Base-by-base conservation (phyloP, 2,888 invertebrate genomes). In the Ectemnius continuus region DNA sequence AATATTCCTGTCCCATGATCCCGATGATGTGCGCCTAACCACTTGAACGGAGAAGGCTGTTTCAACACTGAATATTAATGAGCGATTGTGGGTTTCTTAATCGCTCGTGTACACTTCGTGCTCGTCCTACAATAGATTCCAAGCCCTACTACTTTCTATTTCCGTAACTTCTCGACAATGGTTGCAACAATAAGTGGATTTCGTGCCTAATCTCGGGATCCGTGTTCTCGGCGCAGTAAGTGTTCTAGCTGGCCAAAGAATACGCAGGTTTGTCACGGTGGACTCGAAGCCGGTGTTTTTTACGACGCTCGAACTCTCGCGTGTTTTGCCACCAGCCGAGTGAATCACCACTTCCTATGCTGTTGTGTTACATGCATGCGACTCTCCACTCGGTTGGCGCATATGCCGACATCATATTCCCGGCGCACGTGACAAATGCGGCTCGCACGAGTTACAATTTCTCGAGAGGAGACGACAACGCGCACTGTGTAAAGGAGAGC, bases 331-430 rank as follows among this genome's bases (percentile, higher is more conserved):
- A 16, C 52, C 52, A 3, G 16, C 47, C 47, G n/a, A 11, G 62
- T 80, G 81, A 82, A 73, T 82, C 80, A 80, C 63, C 74, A 60
- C 59, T 82, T 80, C 80, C 80, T 75, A 45, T 60, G 36, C 16
- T 36, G 66, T 56, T 23, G 45, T 20, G 52, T 47, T 61, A 63
- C 58, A 36, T 36, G 36, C 36, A 36, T 36, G 36, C 36, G 36
- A 36, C 36, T 36, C 36, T 52, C 16, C 16, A 6, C 52, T 52
- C 52, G 52, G 52, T 2, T 4, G n/a, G 52, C n/a, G 52, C 52
- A 36, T 36, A 36, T 36, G 36, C 52, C 52, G 52, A 14, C 14
- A 52, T 16, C 52, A 52, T 52, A 52, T 52, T 52, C 52, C n/a
- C 16, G 52, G 16, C 52, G 16, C 52, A 52, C n/a, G 52, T 52